Conservation (phyloP, 2,888 invertebrate genomes). For the Syritta pipiens region DNA sequence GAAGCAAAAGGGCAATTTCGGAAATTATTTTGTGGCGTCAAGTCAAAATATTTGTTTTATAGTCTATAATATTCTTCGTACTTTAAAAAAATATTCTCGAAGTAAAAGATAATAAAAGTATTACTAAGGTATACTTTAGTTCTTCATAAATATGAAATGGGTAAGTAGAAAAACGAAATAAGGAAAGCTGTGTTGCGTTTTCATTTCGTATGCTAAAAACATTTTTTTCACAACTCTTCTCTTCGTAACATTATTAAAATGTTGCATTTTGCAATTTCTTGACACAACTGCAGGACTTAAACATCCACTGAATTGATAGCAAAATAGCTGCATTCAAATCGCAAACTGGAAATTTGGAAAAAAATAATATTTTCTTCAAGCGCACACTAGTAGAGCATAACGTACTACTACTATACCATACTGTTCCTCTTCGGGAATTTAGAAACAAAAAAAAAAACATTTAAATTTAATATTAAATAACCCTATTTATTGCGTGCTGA, state of each 20-base stretch:
- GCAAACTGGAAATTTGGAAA: constrained; percentile 48
- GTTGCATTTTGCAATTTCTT: constrained; percentile 61
- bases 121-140: neutral
- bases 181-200: constrained; percentile 7
- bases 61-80: constrained; percentile 26
- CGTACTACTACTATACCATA: constrained; percentile 3
- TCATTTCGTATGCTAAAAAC: constrained; percentile 34
- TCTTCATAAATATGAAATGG: constrained; percentile 53
- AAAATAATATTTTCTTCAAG: constrained; percentile 28
- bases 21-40: constrained; percentile 49
- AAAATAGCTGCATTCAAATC: constrained; percentile 55
- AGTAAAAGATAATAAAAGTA: constrained; percentile 5
- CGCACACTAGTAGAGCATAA: constrained; percentile 26
- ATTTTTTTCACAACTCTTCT: constrained; percentile 37
- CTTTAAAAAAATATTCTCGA: neutral
- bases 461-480: constrained; percentile 35
- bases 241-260: constrained; percentile 52
- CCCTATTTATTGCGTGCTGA: constrained; percentile 36
- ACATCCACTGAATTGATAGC: constrained; percentile 59
- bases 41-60: constrained; percentile 42
- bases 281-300: constrained; percentile 53
- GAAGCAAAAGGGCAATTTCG: constrained; percentile 27
- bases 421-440: constrained; percentile 31
- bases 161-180: constrained; percentile 40
- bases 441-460: constrained; percentile 12